phyloP scores from a whole-genome alignment of 2,113 vertebrate genomes.

The Pyrgilauda ruficollis region DNA sequence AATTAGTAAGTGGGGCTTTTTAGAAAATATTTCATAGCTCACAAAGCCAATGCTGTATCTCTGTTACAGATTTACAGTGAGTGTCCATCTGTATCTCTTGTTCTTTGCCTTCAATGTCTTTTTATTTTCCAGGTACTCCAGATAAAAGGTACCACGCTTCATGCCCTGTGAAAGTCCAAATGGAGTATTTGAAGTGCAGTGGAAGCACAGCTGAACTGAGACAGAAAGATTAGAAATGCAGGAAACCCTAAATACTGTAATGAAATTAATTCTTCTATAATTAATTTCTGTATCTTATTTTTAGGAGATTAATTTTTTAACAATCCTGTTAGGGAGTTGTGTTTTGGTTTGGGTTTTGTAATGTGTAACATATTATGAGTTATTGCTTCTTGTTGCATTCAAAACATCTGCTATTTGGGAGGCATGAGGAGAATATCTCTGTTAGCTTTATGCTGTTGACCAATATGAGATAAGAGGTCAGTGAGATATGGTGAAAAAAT shows the following conservation, averaged over 20 bases:
- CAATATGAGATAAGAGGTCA: not conserved
- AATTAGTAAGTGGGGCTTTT: rapidly evolving
- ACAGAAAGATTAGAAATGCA: not conserved
- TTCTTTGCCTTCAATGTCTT: not conserved
- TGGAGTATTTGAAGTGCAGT: not conserved
- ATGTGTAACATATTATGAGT: rapidly evolving
- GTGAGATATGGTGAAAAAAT: not conserved
- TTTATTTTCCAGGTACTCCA: not conserved
- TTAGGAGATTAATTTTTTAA: not conserved
- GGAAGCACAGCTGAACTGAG: not conserved
- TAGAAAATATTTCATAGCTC: not conserved
- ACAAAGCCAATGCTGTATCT: not conserved
- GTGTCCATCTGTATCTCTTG: not conserved
- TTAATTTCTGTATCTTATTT: not conserved
- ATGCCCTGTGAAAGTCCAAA: not conserved
- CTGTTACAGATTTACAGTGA: not conserved
- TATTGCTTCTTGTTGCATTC: not conserved
- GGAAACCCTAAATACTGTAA: not conserved
- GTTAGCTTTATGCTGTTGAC: not conserved
- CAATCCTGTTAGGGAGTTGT: not conserved
- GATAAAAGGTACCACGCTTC: not conserved
- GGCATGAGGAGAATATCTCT: not conserved
- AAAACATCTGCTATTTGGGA: not conserved
- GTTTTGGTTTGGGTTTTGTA: not conserved
- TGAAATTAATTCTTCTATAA: not conserved